Base-by-base conservation (phyloP, 2,888 invertebrate genomes). In the Strigamia crassipes region DNA sequence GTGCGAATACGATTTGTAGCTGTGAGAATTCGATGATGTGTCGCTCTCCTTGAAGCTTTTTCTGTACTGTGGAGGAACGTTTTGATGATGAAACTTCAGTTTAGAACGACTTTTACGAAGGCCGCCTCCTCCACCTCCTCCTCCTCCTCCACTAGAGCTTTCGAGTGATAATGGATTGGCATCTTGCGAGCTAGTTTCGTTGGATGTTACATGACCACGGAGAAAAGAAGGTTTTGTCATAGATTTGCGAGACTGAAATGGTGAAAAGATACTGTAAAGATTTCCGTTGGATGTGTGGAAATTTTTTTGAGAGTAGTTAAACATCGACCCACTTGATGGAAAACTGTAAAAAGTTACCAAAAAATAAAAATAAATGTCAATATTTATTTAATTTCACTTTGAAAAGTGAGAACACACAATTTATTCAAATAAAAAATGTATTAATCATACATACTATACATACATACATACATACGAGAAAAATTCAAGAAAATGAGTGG, bases 41-140 rank as follows among this genome's bases (percentile, higher is more conserved):
- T 81, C 81, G n/a, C n/a, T 46, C 46, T 27, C 42, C 51, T 42
- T 46, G 80, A 9, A 21, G 10, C 1, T 46, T 42, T 42, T 80
- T 31, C 83, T 73, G 80, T 83, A 82, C 18, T 83, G 82, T 0
- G 83, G 46, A 15, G 83, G 82, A 41, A 83, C 56, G 0, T 94
- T 94, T 87, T 94, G 94, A 86, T 94, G 94, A 85, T 94, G 94
- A 87, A 94, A 94, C 86, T 94, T 93, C 80, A 94, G 89, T 87
- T 94, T 94, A 90, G 93, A 91, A 85, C 92, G 89, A 77, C 92
- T 92, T 87, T 91, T 91, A 86, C 92, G 90, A 12, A 27, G 79
- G n/a, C 83, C 81, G 6, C 8, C 9, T 61, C 61, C 61, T 3
- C 21, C 18, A 21, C 18, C 8, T 15, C 13, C 15, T 15, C 83